Base-by-base conservation (phyloP, 1,140 invertebrate species). In the Megathymus violae region DNA sequence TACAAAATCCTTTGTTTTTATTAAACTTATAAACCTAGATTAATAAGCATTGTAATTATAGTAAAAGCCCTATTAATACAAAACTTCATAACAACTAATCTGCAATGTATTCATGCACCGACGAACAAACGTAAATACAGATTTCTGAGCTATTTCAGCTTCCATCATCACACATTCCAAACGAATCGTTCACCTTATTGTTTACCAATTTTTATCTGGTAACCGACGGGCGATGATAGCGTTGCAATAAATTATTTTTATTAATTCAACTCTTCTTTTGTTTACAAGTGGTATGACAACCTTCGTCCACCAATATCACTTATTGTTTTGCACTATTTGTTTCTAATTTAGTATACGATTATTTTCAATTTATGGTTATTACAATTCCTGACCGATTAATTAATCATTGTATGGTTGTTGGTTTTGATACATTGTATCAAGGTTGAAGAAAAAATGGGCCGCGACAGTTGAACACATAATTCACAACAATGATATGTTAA, bases 211-310 rank as follows among this genome's bases (percentile, higher is more conserved):
- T 74, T 75, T 76, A 80, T 83, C 76, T 61, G 62, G 47, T 66
- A 36, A 15, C 22, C 56, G 61, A 46, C 52, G 46, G 17, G 41
- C 27, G 52, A 67, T 52, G 69, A 80, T 74, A 78, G 64, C 47
- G 44, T 62, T 25, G 73, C 60, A 80, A 79, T 77, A 77, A 79
- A 85, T 82, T 78, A 72, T 85, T 82, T 80, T 87, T 80, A 81
- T 80, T 83, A 77, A 85, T 83, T 77, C 51, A 72, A 78, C 78
- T 76, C 71, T 74, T 72, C 72, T 80, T 80, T 78, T 85, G 83
- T 85, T 88, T 84, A 81, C 51, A 54, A 74, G 63, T 51, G 25
- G 70, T 62, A 48, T 61, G 59, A 67, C 69, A 34, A 63, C 58
- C 66, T 67, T 69, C 34, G 14, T 46, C 27, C 36, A 51, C 62